phyloP scores from a whole-genome alignment of 37 sponge, comb jelly and placozoan species.

The Petrosia ficiformis region DNA sequence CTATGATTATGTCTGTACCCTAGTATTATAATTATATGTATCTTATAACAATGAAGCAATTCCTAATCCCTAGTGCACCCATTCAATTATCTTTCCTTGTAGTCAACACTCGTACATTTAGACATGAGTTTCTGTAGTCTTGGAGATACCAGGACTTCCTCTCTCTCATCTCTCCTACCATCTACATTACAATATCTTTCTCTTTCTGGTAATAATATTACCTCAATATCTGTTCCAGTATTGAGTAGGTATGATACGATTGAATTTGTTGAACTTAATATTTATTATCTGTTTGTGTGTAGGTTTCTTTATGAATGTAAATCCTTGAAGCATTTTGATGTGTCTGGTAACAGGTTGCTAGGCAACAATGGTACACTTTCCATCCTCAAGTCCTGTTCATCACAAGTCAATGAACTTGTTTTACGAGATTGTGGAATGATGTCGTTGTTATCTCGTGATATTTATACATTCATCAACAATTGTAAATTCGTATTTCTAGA shows the following conservation, averaged over 20 bases:
- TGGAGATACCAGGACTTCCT: background rate
- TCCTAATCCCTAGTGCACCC: too few relatives aligned
- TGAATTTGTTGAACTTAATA: background rate
- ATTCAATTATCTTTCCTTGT: too few relatives aligned
- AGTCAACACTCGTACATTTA: too few relatives aligned
- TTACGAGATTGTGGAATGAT: constrained; percentile 41
- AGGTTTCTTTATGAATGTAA: background rate
- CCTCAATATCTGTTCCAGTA: background rate
- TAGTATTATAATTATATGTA: too few relatives aligned
- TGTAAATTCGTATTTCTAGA: background rate
- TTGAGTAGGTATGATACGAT: constrained; percentile 29
- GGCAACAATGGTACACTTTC: constrained; percentile 21
- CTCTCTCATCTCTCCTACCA: background rate
- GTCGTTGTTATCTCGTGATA: constrained; percentile 17
- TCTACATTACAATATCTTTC: constrained; percentile 21
- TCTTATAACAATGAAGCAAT: too few relatives aligned
- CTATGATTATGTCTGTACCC: too few relatives aligned
- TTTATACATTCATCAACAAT: background rate
- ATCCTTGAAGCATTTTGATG: constrained; percentile 30
- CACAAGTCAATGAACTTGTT: constrained; percentile 5
- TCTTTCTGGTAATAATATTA: constrained; percentile 26
- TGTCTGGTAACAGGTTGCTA: constrained; percentile 49
- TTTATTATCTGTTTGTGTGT: too few relatives aligned
- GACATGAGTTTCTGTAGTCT: constrained; percentile 1
- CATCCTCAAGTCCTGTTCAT: constrained; percentile 19